A percentile compares a stretch with the other conserved stretches of the same genome.
Evolutionary conservation across 2,113 vertebrate genomes (phyloP).

Genomic region (Xyliphius kryptos): DNA sequence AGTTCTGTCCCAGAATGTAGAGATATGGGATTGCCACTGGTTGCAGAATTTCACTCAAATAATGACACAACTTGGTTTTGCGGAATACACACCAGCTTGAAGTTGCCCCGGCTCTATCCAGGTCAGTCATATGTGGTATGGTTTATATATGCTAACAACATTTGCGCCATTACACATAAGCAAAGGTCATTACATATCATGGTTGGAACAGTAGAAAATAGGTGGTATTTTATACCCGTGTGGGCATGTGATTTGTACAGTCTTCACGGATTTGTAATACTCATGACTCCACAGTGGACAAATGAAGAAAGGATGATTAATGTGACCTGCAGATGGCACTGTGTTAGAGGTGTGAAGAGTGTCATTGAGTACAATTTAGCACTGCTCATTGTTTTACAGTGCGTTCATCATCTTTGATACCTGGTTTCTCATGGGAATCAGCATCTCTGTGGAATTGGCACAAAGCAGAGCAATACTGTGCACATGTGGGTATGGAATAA

Average conservation of each 20-base stretch:
- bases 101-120: no score
- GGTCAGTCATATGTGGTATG: no score
- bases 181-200: no score
- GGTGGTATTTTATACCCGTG: no score
- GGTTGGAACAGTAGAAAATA: no score
- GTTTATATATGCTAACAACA: no score
- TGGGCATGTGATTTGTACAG: neutral
- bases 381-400: conserved; percentile 26
- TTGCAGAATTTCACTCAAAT: no score
- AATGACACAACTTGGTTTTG: no score
- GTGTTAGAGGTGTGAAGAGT: conserved; percentile 25
- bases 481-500: conserved; percentile 22
- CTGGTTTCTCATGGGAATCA: conserved; percentile 31
- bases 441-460: conserved; percentile 19
- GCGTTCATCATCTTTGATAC: conserved; percentile 39
- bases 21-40: no score
- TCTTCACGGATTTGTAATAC: neutral
- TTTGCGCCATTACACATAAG: no score
- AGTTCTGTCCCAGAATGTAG: no score
- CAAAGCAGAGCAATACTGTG: conserved; percentile 27
- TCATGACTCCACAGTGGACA: neutral
- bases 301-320: conserved; percentile 25
- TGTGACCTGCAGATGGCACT: conserved; percentile 29
- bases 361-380: conserved; percentile 21
- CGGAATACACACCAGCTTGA: no score